Evolutionary conservation across 1,140 invertebrate genomes (phyloP).

Genomic region (Teleopsis dalmanni): DNA sequence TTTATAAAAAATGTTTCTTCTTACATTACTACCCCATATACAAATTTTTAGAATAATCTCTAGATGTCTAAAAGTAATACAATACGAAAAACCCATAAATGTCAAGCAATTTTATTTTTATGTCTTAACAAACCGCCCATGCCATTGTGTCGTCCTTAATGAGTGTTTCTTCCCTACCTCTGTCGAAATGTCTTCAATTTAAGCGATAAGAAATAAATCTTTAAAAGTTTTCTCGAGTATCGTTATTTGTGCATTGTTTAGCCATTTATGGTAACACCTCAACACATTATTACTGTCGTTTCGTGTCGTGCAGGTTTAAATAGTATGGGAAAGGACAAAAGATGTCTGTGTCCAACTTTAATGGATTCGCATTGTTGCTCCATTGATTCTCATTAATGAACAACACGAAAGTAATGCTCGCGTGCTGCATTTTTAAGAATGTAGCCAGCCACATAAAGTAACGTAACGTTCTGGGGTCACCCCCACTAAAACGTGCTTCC

Average conservation of each 20-base stretch:
- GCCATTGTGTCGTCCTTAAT: conserved; percentile 4
- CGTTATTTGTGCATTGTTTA: conserved; percentile 29
- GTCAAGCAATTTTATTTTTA: conserved; percentile 13
- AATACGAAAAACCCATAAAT: conserved; percentile 10
- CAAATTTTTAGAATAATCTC: no score
- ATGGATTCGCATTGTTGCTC: conserved; percentile 12
- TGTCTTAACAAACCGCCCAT: conserved; percentile 8
- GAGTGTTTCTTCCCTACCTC: background rate
- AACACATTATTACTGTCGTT: conserved; percentile 2
- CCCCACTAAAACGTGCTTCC: background rate
- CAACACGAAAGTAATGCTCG: no score
- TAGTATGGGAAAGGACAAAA: background rate
- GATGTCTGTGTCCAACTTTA: background rate
- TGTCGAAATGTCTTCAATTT: conserved; percentile 28
- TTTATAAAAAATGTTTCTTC: no score
- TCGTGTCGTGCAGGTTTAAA: no score
- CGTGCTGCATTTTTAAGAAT: no score
- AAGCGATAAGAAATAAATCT: conserved; percentile 41
- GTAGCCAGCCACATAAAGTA: no score
- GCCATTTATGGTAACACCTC: conserved; percentile 16
- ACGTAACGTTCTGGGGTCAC: no score
- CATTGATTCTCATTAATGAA: conserved; percentile 13
- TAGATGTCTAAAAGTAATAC: no score
- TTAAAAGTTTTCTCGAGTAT: conserved; percentile 36
- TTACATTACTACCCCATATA: no score